A percentile compares a stretch with the other conserved stretches of the same genome.
These are phyloP conservation scores for Myathropa florea DNA, from an alignment of 2,888 invertebrate species.

Conservation along the genomic window DNA sequence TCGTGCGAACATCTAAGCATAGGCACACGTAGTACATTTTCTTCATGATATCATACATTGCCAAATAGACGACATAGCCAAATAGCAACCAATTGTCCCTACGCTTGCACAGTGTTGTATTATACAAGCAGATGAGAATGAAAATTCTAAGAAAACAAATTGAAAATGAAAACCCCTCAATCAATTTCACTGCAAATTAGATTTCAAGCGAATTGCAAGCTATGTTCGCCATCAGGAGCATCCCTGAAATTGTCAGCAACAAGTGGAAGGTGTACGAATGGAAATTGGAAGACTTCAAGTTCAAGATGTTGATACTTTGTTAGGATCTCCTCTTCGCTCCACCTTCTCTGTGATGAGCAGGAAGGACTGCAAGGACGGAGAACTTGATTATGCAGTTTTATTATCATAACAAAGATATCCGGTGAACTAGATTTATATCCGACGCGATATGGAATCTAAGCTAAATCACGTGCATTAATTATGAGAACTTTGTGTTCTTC, in stretches of 20 bases:
- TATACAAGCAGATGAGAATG: slow-evolving; percentile 36
- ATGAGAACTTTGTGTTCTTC: too few species aligned
- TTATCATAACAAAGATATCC: too few species aligned
- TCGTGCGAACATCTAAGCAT: neutral
- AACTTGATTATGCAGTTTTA: too few species aligned
- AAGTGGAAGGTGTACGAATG: neutral
- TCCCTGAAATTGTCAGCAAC: neutral
- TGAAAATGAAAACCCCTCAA: slow-evolving; percentile 67
- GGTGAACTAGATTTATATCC: too few species aligned
- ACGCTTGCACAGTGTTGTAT: slow-evolving; percentile 21
- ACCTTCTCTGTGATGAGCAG: neutral
- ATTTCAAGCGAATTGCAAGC: slow-evolving; percentile 57
- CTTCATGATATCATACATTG: neutral
- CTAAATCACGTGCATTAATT: too few species aligned
- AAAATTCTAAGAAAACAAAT: slow-evolving; percentile 61
- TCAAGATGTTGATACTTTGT: slow-evolving; percentile 6
- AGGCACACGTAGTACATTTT: neutral
- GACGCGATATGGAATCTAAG: too few species aligned
- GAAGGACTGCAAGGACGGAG: too few species aligned
- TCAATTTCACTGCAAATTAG: slow-evolving; percentile 69
- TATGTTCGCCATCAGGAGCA: slow-evolving; percentile 38
- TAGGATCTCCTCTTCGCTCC: neutral
- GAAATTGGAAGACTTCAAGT: slow-evolving; percentile 4
- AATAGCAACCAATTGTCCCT: slow-evolving; percentile 43
- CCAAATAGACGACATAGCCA: slow-evolving; percentile 8